Base-by-base conservation (phyloP, 2,797 vertebrate genomes). In the Mus spretus region DNA sequence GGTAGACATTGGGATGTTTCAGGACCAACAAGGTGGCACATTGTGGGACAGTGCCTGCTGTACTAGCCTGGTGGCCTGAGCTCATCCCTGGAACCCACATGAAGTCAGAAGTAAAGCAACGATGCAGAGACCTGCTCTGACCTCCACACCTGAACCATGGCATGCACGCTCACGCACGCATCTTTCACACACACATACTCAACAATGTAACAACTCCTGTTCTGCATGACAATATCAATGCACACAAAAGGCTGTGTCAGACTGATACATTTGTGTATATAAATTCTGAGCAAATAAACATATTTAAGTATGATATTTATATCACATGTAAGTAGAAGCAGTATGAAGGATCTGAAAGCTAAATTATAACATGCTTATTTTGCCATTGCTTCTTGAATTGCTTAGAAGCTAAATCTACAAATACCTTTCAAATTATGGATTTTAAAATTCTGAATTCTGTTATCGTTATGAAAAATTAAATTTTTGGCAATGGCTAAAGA, bases 371-470 rank as follows among this genome's bases (percentile, higher is more conserved):
- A 79, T 75, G 28, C 6, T 79, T 78, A 37, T 24, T 24, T 61
- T 90, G 55, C 28, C 24, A 70, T 50, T 90, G 14, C 26, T 53
- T 75, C 50, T 89, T 37, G 22, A 94, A 57, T 28, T 37, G 20
- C 61, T 89, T 89, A 24, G 67, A 93, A 91, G 70, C 31, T 34
- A 44, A n/a, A 4, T 14, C 37, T 63, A 34, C 10, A 79, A 94
- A 1, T 24, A 67, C 47, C 11, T 95, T 96, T 87, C 72, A 96
- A 85, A 90, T 28, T 95, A 67, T 6, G 19, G 3, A 77, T 63
- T 74, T 84, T 17, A 67, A 57, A 91, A 88, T 88, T 95, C n/a
- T 85, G 72, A 79, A 78, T 91, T 72, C 13, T 80, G 12, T 10
- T 86, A 55, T 34, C n/a, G 82, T 93, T 79, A 44, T 59, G 75